phyloP scores from a whole-genome alignment of 37 sponge, comb jelly and placozoan genomes.

The Aplysina aerophoba region DNA sequence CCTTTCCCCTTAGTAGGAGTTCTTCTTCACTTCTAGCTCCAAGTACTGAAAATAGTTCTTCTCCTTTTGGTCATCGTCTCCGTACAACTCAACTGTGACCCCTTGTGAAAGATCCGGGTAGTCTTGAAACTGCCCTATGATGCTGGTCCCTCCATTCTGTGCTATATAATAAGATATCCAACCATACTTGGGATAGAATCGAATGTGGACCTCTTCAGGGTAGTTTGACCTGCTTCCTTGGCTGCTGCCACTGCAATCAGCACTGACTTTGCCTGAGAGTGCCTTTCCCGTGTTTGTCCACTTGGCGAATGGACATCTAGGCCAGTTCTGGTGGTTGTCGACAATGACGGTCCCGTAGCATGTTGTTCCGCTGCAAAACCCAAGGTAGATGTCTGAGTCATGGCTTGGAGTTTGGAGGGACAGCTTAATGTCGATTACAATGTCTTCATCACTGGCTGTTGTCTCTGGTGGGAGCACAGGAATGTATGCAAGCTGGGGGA shows the following conservation, averaged over 20 bases:
- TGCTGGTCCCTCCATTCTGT: slow-evolving; percentile 21
- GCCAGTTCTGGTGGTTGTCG: background rate
- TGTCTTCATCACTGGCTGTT: background rate
- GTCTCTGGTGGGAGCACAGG: background rate
- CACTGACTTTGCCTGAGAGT: background rate
- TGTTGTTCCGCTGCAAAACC: background rate
- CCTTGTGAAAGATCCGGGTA: background rate
- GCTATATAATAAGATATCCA: background rate
- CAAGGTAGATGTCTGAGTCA: slow-evolving; percentile 3
- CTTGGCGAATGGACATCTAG: background rate
- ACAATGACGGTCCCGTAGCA: slow-evolving; percentile 3
- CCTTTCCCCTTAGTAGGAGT: background rate
- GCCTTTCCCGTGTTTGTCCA: background rate
- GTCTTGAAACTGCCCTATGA: background rate
- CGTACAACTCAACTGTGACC: background rate
- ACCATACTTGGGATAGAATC: slow-evolving; percentile 1
- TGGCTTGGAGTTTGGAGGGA: background rate
- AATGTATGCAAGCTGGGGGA: background rate
- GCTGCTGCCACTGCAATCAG: slow-evolving; percentile 11
- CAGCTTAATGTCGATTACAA: background rate
- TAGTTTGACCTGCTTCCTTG: background rate
- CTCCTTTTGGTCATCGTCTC: background rate
- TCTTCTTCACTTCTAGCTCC: slow-evolving; percentile 1
- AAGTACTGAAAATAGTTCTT: background rate
- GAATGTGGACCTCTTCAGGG: slow-evolving; percentile 1